phyloP scores from a whole-genome alignment of 2,113 vertebrate species.

The Zapornia atra region DNA sequence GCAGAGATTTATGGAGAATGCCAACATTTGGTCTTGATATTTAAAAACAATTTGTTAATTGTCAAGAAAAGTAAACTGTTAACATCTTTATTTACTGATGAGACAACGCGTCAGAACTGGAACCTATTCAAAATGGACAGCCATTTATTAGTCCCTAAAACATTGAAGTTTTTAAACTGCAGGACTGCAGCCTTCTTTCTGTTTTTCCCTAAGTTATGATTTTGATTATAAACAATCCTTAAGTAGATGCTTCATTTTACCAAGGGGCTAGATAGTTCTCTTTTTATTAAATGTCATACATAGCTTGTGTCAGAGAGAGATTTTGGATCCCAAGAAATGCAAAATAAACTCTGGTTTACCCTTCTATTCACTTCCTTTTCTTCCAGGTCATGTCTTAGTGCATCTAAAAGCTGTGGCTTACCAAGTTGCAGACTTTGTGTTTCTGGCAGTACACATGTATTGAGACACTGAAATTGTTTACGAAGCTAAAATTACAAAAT shows the following conservation, averaged over 20 bases:
- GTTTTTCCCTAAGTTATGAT: background rate
- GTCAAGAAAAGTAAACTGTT: constrained; percentile 73
- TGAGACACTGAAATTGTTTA: background rate
- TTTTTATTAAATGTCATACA: background rate
- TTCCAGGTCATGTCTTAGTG: background rate
- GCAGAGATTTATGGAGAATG: constrained; percentile 63
- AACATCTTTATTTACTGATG: constrained; percentile 76
- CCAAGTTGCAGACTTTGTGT: background rate
- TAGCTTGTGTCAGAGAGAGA: background rate
- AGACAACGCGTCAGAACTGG: constrained; percentile 52
- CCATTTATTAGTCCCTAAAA: constrained; percentile 45
- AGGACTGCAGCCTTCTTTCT: background rate
- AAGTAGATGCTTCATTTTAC: background rate
- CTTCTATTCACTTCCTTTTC: background rate
- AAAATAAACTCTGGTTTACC: background rate
- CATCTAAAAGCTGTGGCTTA: background rate
- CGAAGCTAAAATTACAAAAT: background rate
- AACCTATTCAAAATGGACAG: constrained; percentile 66
- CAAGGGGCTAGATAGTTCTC: background rate
- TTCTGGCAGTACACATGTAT: accelerated
- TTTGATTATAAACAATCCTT: background rate
- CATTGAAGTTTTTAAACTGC: background rate
- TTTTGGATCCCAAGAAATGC: background rate
- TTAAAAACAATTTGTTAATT: constrained; percentile 75
- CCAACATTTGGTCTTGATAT: constrained; percentile 72